phyloP scores from a whole-genome alignment of 2,113 vertebrate genomes.

The Serilophus lunatus region DNA sequence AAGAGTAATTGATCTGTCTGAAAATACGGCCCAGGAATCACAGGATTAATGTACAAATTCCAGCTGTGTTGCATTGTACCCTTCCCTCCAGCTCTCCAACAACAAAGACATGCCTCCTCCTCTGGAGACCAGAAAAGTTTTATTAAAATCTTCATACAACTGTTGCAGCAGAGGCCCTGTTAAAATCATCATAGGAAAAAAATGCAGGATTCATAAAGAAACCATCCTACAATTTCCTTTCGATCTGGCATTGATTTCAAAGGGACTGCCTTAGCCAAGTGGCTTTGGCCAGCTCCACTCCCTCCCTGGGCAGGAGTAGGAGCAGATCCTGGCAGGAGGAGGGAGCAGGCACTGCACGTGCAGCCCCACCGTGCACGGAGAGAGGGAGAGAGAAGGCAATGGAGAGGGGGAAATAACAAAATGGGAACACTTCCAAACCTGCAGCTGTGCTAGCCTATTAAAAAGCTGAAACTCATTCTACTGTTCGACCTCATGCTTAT shows the following conservation, averaged over 20 bases:
- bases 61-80: conserved; percentile 73
- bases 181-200: conserved; percentile 63
- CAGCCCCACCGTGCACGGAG: background rate
- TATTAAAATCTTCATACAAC: conserved; percentile 78
- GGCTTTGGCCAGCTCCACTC: conserved; percentile 46
- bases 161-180: conserved; percentile 65
- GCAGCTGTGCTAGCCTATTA: conserved; percentile 84
- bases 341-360: background rate
- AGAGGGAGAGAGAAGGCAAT: background rate
- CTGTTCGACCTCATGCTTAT: conserved; percentile 86
- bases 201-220: conserved; percentile 68
- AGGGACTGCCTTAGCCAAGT: conserved; percentile 57
- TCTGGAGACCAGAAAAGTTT: conserved; percentile 75
- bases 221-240: conserved; percentile 69
- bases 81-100: conserved; percentile 71
- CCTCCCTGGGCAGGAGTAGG: background rate
- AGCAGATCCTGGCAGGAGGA: background rate
- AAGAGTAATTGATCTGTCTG: conserved; percentile 75
- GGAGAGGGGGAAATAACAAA: background rate
- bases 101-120: conserved; percentile 76
- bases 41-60: conserved; percentile 70
- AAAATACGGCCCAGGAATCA: conserved; percentile 69
- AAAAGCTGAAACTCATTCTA: conserved; percentile 82
- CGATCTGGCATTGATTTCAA: conserved; percentile 76
- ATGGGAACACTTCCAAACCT: conserved; percentile 78